phyloP scores from a whole-genome alignment of 64 coral and sea anemone species.

The Pocillopora verrucosa region DNA sequence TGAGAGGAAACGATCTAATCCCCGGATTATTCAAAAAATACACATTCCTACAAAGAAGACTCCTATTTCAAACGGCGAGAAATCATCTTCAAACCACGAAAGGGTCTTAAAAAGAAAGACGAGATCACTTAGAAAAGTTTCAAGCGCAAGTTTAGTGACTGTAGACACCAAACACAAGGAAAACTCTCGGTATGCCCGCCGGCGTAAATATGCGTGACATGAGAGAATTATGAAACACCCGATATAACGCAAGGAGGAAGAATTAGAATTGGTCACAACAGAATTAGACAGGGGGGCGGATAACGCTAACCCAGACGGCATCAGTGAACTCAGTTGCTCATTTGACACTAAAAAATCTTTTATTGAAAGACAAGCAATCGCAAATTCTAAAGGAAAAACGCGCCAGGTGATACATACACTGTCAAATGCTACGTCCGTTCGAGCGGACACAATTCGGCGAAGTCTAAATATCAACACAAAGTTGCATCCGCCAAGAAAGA shows the following conservation, averaged over 20 bases:
- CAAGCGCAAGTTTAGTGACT: background rate
- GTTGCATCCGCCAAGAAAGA: background rate
- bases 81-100: background rate
- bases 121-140: constrained; percentile 4
- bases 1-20: background rate
- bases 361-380: background rate
- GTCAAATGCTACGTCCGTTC: background rate
- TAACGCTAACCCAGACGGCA: too few species aligned
- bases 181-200: background rate
- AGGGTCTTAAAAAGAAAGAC: constrained; percentile 25
- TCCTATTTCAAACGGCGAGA: background rate
- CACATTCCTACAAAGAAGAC: constrained; percentile 8
- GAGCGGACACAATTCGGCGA: background rate
- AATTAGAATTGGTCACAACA: background rate
- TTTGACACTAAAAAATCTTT: background rate
- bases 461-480: background rate
- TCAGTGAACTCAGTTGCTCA: background rate
- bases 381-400: background rate
- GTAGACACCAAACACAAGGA: background rate
- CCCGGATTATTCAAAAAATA: constrained; percentile 11
- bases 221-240: background rate
- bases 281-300: background rate
- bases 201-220: constrained; percentile 23
- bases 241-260: constrained; percentile 20
- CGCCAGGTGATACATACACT: background rate